These are phyloP conservation scores for Meiosimyza platycephala DNA, from an alignment of 2,888 invertebrate species.

Conservation along the genomic window DNA sequence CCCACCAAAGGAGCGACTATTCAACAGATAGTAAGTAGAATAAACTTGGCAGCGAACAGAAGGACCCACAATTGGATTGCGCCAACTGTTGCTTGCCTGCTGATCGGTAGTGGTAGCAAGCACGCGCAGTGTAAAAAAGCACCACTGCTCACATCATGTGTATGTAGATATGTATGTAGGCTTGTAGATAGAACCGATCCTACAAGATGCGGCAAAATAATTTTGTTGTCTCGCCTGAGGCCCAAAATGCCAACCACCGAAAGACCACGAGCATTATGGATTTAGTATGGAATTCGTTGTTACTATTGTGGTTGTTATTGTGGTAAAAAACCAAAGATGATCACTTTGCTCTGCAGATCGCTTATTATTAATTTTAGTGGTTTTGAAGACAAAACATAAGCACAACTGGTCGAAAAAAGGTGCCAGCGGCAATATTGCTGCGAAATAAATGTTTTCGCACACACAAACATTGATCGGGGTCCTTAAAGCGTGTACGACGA, in stretches of 20 bases:
- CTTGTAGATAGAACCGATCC: too few relatives aligned
- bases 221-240: constrained; percentile 66
- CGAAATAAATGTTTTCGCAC: constrained; percentile 33
- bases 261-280: constrained; percentile 59
- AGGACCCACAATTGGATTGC: constrained; percentile 22
- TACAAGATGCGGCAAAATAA: constrained; percentile 57
- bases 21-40: not conserved
- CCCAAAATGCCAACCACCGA: constrained; percentile 63
- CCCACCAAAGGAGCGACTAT: not conserved
- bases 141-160: constrained; percentile 40
- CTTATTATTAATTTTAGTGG: constrained; percentile 66
- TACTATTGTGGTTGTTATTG: constrained; percentile 36
- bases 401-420: constrained; percentile 20
- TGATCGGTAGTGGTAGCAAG: constrained; percentile 45
- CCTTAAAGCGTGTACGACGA: not conserved
- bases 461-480: not conserved
- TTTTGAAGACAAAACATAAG: constrained; percentile 42
- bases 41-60: constrained; percentile 14
- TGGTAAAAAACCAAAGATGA: constrained; percentile 41
- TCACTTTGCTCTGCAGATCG: constrained; percentile 53
- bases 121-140: constrained; percentile 47
- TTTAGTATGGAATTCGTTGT: constrained; percentile 50
- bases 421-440: constrained; percentile 29
- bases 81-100: constrained; percentile 23
- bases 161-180: too few relatives aligned